A percentile compares a stretch with the other conserved stretches of the same genome.
Evolutionary conservation across 2,888 invertebrate species (phyloP).

Genomic region (Drosophila pegasa): DNA sequence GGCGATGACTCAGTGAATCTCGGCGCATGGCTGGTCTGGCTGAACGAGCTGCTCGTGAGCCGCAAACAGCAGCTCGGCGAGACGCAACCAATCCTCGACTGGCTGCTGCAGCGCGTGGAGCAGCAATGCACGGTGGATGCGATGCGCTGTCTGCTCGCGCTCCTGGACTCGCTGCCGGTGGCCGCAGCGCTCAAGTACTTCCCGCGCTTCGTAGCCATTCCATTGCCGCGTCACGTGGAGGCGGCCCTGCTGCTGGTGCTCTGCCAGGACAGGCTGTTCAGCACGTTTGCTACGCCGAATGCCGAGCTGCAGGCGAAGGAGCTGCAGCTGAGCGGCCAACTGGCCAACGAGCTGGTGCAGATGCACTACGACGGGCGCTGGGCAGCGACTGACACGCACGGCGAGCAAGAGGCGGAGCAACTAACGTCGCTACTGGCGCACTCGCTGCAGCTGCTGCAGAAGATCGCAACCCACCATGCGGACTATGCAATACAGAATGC

Average conservation of each 20-base stretch:
- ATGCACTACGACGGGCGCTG: conserved; percentile 40
- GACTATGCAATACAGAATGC: conserved; percentile 81
- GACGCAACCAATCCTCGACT: conserved; percentile 38
- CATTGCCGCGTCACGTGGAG: conserved; percentile 15
- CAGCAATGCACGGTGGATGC: background rate
- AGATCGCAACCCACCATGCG: conserved; percentile 76
- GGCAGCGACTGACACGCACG: background rate
- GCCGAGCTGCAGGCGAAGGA: conserved; percentile 10
- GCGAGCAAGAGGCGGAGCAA: conserved; percentile 12
- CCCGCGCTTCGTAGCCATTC: conserved; percentile 20
- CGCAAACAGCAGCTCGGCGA: conserved; percentile 34
- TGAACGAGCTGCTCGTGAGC: conserved; percentile 50
- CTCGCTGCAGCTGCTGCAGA: conserved; percentile 64
- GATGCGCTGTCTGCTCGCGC: conserved; percentile 34
- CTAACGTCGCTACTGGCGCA: conserved; percentile 25
- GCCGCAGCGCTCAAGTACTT: conserved; percentile 10
- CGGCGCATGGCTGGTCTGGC: conserved; percentile 55
- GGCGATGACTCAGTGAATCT: conserved; percentile 24
- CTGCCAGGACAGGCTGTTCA: conserved; percentile 43
- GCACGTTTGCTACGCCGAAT: background rate
- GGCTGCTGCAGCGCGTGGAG: conserved; percentile 35
- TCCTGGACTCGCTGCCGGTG: conserved; percentile 30
- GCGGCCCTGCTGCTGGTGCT: conserved; percentile 30
- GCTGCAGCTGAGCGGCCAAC: conserved; percentile 16
- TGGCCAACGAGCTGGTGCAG: conserved; percentile 34